Conservation (phyloP, 2,113 vertebrate species). For the Laticauda laticaudata region DNA sequence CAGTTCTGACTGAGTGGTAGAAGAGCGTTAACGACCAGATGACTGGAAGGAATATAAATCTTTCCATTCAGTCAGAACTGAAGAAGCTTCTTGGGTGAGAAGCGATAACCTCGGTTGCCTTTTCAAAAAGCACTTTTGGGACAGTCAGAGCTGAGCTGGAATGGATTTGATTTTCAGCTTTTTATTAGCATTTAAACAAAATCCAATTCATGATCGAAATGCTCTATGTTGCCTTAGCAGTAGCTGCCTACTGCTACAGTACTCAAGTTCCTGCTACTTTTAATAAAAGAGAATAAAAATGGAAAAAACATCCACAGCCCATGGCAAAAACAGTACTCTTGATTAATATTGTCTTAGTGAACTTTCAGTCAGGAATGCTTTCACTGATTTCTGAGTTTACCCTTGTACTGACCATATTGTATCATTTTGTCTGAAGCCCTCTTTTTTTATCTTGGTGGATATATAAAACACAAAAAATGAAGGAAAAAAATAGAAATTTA, state of each 20-base stretch:
- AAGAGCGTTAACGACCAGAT: background rate
- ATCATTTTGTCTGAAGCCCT: background rate
- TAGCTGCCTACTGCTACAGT: background rate
- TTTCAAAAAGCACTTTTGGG: background rate
- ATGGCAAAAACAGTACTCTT: background rate
- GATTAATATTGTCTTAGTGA: background rate
- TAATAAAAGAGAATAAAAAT: background rate
- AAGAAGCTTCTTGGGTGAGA: background rate
- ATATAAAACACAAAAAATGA: background rate
- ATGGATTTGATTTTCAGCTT: background rate
- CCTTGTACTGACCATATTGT: background rate
- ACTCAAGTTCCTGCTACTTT: background rate
- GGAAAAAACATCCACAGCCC: background rate
- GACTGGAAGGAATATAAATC: background rate
- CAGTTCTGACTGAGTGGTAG: background rate
- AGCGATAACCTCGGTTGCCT: background rate
- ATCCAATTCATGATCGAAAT: background rate
- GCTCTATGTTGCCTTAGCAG: background rate
- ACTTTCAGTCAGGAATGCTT: background rate
- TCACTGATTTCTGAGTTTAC: background rate
- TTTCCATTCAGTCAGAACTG: background rate
- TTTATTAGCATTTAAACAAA: background rate
- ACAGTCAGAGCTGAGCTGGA: background rate
- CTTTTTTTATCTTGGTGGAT: background rate
- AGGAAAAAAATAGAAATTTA: background rate